Evolutionary conservation across 2,113 vertebrate genomes (phyloP), one percentile per base, ranked within the genome.

Genomic region (Dicerorhinus sumatrensis): DNA sequence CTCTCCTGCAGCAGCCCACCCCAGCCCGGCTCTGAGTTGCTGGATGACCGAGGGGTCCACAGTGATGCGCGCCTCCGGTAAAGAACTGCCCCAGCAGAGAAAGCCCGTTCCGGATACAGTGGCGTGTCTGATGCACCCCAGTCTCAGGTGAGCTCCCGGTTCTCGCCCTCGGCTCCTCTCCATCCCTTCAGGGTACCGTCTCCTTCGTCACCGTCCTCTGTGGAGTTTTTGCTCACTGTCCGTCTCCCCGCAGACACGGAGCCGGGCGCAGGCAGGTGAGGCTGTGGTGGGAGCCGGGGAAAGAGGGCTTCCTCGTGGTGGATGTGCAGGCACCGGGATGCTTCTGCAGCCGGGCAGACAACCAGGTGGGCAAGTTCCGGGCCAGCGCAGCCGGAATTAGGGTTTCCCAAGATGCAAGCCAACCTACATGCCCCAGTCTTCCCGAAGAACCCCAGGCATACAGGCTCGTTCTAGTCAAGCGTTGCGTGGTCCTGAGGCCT

Each of bases 1-100:
- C 39, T 70, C 84, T 31, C n/a, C 56, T 39, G 4, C 33, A 54
- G 2, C 23, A 2, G 17, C 33, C 65, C 29, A 17, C 42, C 48
- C 2, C 67, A 17, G 0, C 14, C 82, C 51, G 42, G 17, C 25
- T 48, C 33, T 14, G 21, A 58, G 79, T 36, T 79, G 75, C 46
- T 1, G 0, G 8, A 13, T 46, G 46, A 36, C 16, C 3, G n/a
- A 39, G 12, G 6, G 12, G 14, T n/a, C 56, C 51, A 33, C 14
- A 13, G 25, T 6, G 5, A 21, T 25, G 80, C 8, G 16, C 36
- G 33, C 60, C 39, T 8, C 39, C 0, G 11, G 23, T 2, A 69
- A 51, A 86, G 46, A 72, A 18, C 6, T 2, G 2, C 1, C 1
- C 29, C 48, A 48, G 48, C 16, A 27, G 29, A 82, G 51, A 51